These are phyloP conservation scores for Tetranychus urticae DNA, from an alignment of 1,140 invertebrate genomes.

Conservation along the genomic window DNA sequence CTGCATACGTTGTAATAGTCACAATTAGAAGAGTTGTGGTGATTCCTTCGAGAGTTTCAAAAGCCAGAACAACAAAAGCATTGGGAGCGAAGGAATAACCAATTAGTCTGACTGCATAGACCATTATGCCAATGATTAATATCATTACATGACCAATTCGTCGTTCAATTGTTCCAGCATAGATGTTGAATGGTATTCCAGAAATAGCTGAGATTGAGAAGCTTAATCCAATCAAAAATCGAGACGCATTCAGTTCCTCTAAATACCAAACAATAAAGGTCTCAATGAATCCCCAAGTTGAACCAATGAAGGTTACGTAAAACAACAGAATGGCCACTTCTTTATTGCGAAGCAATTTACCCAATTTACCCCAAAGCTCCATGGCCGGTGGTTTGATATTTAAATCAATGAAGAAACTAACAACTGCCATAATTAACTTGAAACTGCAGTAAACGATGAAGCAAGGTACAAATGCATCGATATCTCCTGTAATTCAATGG, in stretches of 20 bases:
- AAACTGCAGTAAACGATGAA: constrained; percentile 48
- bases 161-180: constrained; percentile 44
- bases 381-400: constrained; percentile 47
- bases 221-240: constrained; percentile 55
- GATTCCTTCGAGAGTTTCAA: constrained; percentile 55
- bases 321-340: constrained; percentile 32
- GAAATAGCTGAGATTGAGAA: constrained; percentile 47
- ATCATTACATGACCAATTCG: constrained; percentile 53
- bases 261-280: constrained; percentile 63
- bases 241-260: constrained; percentile 45
- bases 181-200: constrained; percentile 44
- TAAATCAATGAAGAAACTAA: constrained; percentile 46
- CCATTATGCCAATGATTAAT: constrained; percentile 46
- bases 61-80: constrained; percentile 48
- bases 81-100: constrained; percentile 53
- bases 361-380: constrained; percentile 41
- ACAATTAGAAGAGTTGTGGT: constrained; percentile 53
- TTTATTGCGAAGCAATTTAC: constrained; percentile 38
- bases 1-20: constrained; percentile 53
- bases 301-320: constrained; percentile 19
- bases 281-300: constrained; percentile 55
- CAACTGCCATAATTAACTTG: constrained; percentile 34
- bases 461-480: constrained; percentile 33
- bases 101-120: constrained; percentile 46
- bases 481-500: background rate